Base-by-base conservation (phyloP, 2,113 vertebrate species). In the Chlamydotis undulata region DNA sequence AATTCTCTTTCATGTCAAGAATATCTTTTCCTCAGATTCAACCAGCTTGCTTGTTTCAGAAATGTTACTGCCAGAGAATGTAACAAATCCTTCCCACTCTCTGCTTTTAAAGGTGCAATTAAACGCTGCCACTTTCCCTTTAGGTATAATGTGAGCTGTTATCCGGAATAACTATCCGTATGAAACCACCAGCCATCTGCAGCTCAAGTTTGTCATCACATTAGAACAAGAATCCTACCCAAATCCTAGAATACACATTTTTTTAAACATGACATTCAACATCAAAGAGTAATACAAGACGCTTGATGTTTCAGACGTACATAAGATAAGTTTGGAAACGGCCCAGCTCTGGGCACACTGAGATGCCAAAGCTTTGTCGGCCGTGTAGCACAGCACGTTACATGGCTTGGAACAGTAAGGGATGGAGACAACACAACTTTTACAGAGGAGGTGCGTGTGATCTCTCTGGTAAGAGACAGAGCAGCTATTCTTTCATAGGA, bases 371-470 rank as follows among this genome's bases (percentile, higher is more conserved):
- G 50, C 14, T 81, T 39, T 43, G 37, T n/a, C 21, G 56, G 55
- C 45, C 84, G 80, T 56, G 17, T 1, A 81, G 63, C 21, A 33
- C 39, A 37, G 43, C 12, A 45, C 39, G 23, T 31, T 3, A 41
- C 14, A 68, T 67, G 43, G 41, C 26, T 24, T 56, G 59, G 65
- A 84, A n/a, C 16, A 10, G 90, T 1, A 21, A 29, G 21, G 57
- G 35, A 71, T 6, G n/a, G 55, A 82, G 57, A 68, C 43, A 89
- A 25, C 3, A 1, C 3, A 35, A 31, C 53, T 64, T 33, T 26
- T 7, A 15, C 5, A 37, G 29, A 55, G 3, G 17, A 45, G 6
- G 19, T 25, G 19, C 2, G 0, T 4, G 5, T 50, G 47, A 57
- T 31, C 59, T 45, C 55, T 31, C 31, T 19, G 21, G 10, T 7